These are phyloP conservation scores for Neoscelio sp. DNA, from an alignment of 2,888 invertebrate genomes.

Conservation along the genomic window DNA sequence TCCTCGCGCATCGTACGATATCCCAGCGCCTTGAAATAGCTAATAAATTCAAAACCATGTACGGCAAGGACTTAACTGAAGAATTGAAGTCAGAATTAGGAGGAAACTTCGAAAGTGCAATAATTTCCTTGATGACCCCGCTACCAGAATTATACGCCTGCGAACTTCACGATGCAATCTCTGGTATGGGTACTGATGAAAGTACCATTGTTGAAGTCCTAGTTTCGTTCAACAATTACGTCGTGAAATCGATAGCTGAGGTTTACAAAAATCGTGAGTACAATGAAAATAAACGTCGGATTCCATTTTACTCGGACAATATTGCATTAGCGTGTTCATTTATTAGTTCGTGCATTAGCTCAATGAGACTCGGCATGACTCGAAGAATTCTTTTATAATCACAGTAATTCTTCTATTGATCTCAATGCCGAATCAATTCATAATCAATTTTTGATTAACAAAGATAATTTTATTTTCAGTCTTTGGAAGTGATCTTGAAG, in stretches of 20 bases:
- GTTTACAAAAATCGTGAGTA: conserved; percentile 92
- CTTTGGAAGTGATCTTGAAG: conserved; percentile 92
- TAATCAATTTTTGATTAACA: conserved; percentile 4
- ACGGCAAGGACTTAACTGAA: conserved; percentile 93
- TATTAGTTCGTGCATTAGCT: too few species aligned
- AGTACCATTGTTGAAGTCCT: conserved; percentile 96
- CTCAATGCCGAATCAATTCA: too few species aligned
- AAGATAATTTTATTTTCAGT: conserved; percentile 85
- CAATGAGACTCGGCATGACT: too few species aligned
- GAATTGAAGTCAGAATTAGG: conserved; percentile 95
- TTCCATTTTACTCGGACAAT: too few species aligned
- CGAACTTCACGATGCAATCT: conserved; percentile 92
- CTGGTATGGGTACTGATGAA: conserved; percentile 93
- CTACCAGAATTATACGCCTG: conserved; percentile 93
- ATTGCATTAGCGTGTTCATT: too few species aligned
- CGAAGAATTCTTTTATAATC: too few species aligned
- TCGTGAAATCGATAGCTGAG: conserved; percentile 92
- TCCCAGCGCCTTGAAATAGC: conserved; percentile 93
- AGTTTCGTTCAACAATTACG: conserved; percentile 95
- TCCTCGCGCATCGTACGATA: conserved; percentile 92
- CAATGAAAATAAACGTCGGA: too few species aligned
- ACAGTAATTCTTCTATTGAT: too few species aligned
- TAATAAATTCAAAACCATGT: conserved; percentile 92
- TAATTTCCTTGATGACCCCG: conserved; percentile 93
- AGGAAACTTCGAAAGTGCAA: conserved; percentile 93